Conservation (phyloP, 2,113 vertebrate genomes). For the Mirza zaza region DNA sequence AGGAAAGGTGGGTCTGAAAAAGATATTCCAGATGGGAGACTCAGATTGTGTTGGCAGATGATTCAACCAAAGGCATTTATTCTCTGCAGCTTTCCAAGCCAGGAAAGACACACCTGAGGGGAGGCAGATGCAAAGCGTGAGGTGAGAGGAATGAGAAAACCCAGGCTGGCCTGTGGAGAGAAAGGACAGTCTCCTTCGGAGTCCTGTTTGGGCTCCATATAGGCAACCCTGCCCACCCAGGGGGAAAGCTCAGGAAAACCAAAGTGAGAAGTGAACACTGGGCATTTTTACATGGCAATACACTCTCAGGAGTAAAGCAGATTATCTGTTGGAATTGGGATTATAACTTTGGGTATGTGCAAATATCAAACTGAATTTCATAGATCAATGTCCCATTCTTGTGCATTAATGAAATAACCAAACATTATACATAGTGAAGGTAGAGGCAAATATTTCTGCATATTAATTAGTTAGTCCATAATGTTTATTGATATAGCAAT, state of each 20-base stretch:
- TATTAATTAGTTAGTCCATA: not conserved
- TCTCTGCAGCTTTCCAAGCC: constrained; percentile 10
- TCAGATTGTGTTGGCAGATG: not conserved
- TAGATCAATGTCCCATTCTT: not conserved
- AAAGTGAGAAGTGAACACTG: not conserved
- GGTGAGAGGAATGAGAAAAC: not conserved
- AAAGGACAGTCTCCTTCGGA: not conserved
- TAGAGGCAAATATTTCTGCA: not conserved
- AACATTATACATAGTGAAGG: not conserved
- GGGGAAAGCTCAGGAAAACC: not conserved
- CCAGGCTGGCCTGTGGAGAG: not conserved
- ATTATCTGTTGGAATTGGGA: not conserved
- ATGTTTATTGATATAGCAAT: not conserved
- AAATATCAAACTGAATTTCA: not conserved
- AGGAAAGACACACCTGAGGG: not conserved
- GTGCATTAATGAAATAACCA: not conserved
- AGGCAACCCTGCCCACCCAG: not conserved
- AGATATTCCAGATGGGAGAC: not conserved
- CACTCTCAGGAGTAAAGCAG: not conserved
- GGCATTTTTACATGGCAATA: not conserved
- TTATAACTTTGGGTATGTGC: not conserved
- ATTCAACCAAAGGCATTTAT: constrained; percentile 37
- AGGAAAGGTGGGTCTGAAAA: not conserved
- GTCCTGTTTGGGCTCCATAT: not conserved
- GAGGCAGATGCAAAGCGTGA: not conserved